These are phyloP conservation scores for Anticlea derivata DNA, from an alignment of 2,888 invertebrate species.

Conservation along the genomic window DNA sequence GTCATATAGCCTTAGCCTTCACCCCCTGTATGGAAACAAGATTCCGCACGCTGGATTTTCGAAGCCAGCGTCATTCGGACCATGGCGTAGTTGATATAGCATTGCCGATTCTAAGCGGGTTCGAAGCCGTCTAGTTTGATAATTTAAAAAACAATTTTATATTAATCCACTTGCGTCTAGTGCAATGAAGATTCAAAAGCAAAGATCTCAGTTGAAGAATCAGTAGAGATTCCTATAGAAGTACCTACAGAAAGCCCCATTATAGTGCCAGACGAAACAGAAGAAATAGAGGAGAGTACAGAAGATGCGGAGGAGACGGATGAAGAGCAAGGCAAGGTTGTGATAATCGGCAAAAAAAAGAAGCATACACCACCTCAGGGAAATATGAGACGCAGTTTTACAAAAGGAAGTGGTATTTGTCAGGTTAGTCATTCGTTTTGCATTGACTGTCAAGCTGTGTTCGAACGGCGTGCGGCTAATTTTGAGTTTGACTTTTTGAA, in stretches of 20 bases:
- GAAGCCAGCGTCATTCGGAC: too few species aligned
- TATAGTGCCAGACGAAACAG: neutral
- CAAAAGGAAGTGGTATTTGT: constrained; percentile 15
- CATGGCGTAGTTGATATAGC: too few species aligned
- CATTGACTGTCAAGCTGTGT: too few species aligned
- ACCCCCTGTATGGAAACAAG: too few species aligned
- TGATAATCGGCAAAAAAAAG: neutral
- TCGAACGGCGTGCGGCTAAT: too few species aligned
- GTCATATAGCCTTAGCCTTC: too few species aligned
- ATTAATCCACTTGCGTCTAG: neutral
- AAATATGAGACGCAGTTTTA: neutral
- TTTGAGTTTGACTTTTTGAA: too few species aligned
- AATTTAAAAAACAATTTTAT: too few species aligned
- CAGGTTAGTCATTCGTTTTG: constrained; percentile 1
- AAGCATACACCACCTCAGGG: neutral
- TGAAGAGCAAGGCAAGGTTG: constrained; percentile 3
- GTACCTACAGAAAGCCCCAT: neutral
- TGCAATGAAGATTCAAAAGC: neutral
- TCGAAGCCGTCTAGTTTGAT: too few species aligned
- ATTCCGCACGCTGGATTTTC: too few species aligned
- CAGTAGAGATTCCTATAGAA: neutral
- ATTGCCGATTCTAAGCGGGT: too few species aligned
- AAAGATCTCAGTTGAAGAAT: neutral
- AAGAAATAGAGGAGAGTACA: neutral
- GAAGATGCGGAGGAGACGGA: neutral